Percentiles rank a stretch among this genome's conserved stretches.
Conservation (phyloP, 2,113 vertebrate species). For the Pholis gunnellus region DNA sequence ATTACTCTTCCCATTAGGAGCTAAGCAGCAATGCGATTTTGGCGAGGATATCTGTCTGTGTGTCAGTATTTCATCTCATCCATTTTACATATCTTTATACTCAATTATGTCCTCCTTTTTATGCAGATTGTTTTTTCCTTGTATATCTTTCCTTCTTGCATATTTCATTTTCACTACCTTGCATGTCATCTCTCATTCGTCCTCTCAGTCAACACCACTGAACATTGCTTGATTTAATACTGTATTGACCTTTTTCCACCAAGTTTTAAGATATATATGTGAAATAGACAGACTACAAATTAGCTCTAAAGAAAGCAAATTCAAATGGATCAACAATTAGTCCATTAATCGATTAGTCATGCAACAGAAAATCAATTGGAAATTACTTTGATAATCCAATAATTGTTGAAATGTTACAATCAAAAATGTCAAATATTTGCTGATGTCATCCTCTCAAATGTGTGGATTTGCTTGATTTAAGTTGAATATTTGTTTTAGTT, state of each 20-base stretch:
- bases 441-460: not conserved
- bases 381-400: not conserved
- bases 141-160: not conserved
- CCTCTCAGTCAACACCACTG: not conserved
- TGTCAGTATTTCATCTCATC: slow-evolving; percentile 43
- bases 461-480: not conserved
- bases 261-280: not conserved
- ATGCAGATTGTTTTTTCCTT: slow-evolving; percentile 13
- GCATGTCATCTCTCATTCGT: not conserved
- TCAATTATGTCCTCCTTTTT: slow-evolving; percentile 16
- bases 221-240: not conserved
- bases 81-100: slow-evolving; percentile 23
- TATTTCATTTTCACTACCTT: not conserved
- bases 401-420: not conserved
- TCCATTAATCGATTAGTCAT: not conserved
- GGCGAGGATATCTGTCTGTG: slow-evolving; percentile 11
- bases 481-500: not conserved
- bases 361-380: not conserved
- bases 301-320: not conserved
- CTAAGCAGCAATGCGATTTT: slow-evolving; percentile 38
- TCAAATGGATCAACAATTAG: not conserved
- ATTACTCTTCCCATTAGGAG: slow-evolving; percentile 66
- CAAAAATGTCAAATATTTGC: not conserved
- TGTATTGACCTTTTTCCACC: not conserved
- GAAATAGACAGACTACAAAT: not conserved